These are phyloP conservation scores for Stenotaenia linearis DNA, from an alignment of 2,888 invertebrate genomes.

Conservation along the genomic window DNA sequence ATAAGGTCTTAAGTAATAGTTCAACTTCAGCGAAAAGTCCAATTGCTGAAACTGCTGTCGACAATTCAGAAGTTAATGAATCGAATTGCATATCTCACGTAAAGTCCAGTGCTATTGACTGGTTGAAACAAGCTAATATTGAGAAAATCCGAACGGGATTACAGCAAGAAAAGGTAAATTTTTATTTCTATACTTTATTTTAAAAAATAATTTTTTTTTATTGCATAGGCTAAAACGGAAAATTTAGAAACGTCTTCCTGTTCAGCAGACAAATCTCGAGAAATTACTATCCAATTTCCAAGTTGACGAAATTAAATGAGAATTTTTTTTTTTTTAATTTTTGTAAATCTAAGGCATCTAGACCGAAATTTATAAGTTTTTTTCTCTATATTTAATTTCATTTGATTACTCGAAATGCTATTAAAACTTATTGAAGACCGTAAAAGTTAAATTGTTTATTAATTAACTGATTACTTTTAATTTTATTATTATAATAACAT, in stretches of 20 bases:
- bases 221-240: not conserved
- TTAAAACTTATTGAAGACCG: too few species aligned
- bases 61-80: not conserved
- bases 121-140: not conserved
- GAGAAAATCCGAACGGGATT: conserved; percentile 1
- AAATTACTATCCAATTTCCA: not conserved
- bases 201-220: not conserved
- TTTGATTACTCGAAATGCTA: not conserved
- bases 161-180: not conserved
- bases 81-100: not conserved
- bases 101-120: not conserved
- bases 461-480: not conserved
- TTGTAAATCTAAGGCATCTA: not conserved
- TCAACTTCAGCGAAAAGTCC: not conserved
- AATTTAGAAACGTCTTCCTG: not conserved
- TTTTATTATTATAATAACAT: not conserved
- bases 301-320: not conserved
- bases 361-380: not conserved
- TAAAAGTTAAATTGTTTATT: not conserved
- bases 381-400: not conserved
- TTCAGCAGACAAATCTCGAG: not conserved
- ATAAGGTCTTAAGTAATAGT: not conserved
- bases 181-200: not conserved
- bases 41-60: not conserved
- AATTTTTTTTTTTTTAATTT: not conserved